Conservation (phyloP, 2,113 vertebrate species). For the Himantopus leucocephalus region DNA sequence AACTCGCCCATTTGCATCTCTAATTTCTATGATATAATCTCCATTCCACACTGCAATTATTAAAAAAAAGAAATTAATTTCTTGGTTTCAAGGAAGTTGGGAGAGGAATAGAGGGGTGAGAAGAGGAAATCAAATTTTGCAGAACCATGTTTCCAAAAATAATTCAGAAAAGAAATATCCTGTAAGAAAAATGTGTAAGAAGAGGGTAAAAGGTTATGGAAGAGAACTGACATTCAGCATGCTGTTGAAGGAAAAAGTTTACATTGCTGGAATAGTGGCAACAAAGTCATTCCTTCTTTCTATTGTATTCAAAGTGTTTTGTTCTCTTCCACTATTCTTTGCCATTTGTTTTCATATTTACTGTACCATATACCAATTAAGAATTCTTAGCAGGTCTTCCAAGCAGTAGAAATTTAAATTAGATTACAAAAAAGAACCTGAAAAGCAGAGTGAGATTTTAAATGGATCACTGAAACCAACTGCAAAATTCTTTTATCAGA, state of each 20-base stretch:
- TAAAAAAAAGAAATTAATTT: constrained; percentile 40
- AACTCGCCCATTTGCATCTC: constrained; percentile 35
- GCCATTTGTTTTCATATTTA: constrained; percentile 73
- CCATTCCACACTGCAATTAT: constrained; percentile 33
- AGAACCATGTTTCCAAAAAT: constrained; percentile 12
- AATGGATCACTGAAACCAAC: constrained; percentile 68
- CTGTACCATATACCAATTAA: constrained; percentile 72
- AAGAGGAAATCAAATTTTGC: constrained; percentile 31
- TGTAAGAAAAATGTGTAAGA: not conserved
- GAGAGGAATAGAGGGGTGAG: not conserved
- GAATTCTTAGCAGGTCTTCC: constrained; percentile 71
- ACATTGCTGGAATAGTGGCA: not conserved
- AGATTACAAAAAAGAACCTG: constrained; percentile 61
- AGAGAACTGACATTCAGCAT: not conserved
- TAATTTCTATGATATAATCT: constrained; percentile 50
- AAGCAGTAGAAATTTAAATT: constrained; percentile 76
- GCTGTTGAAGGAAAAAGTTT: not conserved
- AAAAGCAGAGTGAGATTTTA: constrained; percentile 70
- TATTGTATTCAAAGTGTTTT: constrained; percentile 2
- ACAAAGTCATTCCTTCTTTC: not conserved
- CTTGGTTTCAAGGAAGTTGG: constrained; percentile 19
- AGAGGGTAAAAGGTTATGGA: not conserved
- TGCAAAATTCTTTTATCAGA: constrained; percentile 54
- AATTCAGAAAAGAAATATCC: constrained; percentile 22
- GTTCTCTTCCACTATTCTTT: constrained; percentile 47